phyloP scores from a whole-genome alignment of 2,797 vertebrate species.

The Bovichtus diacanthus region DNA sequence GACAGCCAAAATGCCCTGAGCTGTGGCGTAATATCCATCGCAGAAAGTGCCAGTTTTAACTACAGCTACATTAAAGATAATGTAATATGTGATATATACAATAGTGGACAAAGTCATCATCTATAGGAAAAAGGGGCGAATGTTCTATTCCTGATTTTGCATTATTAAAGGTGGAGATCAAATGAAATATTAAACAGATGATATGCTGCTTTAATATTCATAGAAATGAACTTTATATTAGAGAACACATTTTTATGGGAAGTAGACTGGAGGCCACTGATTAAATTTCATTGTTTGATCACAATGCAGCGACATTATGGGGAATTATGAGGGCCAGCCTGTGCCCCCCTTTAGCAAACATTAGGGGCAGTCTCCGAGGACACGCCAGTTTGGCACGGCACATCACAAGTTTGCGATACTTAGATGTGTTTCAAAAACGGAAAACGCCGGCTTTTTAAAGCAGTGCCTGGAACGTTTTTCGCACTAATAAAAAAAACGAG shows the following conservation, averaged over 20 bases:
- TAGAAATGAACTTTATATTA: conserved; percentile 90
- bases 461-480: conserved; percentile 37
- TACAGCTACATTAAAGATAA: conserved; percentile 63
- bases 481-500: conserved; percentile 28
- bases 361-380: conserved; percentile 55
- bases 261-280: conserved; percentile 82
- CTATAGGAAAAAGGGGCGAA: conserved; percentile 75
- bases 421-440: conserved; percentile 36
- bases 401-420: conserved; percentile 52
- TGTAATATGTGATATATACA: conserved; percentile 67
- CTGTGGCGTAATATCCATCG: conserved; percentile 36
- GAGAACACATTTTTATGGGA: conserved; percentile 85
- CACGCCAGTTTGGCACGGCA: conserved; percentile 41
- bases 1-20: conserved; percentile 41
- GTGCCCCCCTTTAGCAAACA: conserved; percentile 74
- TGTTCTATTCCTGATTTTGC: conserved; percentile 82
- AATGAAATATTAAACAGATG: conserved; percentile 88
- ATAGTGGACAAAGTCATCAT: conserved; percentile 71
- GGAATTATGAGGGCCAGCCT: conserved; percentile 61
- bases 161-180: conserved; percentile 87
- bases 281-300: conserved; percentile 89
- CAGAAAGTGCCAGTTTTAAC: conserved; percentile 54
- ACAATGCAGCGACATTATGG: conserved; percentile 79
- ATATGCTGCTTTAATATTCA: conserved; percentile 88
- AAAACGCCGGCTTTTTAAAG: conserved; percentile 27